These are phyloP conservation scores for Limnephilus lunatus DNA, from an alignment of 2,888 invertebrate genomes.

Conservation along the genomic window DNA sequence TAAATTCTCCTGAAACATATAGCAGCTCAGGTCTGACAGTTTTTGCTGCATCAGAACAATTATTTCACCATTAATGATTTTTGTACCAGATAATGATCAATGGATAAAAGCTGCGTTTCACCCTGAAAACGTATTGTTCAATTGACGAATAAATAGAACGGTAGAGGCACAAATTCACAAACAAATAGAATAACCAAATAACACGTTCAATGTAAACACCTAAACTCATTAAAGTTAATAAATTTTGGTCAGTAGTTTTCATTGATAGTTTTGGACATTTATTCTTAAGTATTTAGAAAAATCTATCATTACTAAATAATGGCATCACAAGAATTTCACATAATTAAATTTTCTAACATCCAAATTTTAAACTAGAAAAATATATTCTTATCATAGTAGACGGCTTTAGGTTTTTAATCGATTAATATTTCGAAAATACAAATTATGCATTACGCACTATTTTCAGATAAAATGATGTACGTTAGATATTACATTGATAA, in stretches of 20 bases:
- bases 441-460: background rate
- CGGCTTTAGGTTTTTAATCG: background rate
- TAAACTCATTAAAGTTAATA: background rate
- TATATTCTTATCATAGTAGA: constrained; percentile 35
- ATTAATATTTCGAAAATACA: background rate
- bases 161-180: background rate
- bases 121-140: background rate
- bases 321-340: constrained; percentile 21
- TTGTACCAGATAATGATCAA: background rate
- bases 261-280: constrained; percentile 2
- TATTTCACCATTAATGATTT: background rate
- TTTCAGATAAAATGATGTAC: background rate
- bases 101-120: background rate
- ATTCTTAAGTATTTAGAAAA: background rate
- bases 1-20: background rate
- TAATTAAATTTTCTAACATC: constrained; percentile 23
- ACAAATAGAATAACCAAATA: background rate
- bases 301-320: constrained; percentile 2
- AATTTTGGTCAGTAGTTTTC: background rate
- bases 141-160: background rate
- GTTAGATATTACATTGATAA: background rate
- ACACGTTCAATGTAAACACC: background rate
- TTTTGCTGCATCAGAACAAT: too few species aligned
- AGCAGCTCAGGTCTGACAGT: background rate
- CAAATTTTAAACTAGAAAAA: constrained; percentile 42